These are phyloP conservation scores for Meloidogyne exigua DNA, from an alignment of 1,140 invertebrate species.

Conservation along the genomic window DNA sequence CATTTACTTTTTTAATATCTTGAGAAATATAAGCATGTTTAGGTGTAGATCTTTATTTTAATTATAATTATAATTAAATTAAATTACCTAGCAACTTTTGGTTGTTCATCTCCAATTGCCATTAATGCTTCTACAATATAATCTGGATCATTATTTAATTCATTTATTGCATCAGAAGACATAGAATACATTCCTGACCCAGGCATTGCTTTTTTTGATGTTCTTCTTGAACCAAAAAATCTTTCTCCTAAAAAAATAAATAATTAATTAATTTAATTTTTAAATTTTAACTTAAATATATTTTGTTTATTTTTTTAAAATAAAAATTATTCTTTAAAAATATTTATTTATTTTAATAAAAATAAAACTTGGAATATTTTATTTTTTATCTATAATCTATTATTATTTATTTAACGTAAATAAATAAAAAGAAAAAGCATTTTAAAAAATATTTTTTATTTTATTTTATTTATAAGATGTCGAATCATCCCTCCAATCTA, in stretches of 20 bases:
- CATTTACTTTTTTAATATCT: constrained; percentile 27
- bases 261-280: too few species aligned
- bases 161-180: constrained; percentile 45
- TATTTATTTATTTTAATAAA: too few species aligned
- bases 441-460: too few species aligned
- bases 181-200: constrained; percentile 7
- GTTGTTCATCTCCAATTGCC: constrained; percentile 48
- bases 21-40: constrained; percentile 39
- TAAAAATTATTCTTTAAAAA: too few species aligned
- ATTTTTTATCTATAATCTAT: too few species aligned
- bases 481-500: neutral
- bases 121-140: constrained; percentile 46
- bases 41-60: constrained; percentile 38
- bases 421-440: neutral
- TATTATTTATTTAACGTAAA: neutral
- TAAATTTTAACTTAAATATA: too few species aligned
- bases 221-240: neutral
- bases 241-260: constrained; percentile 12
- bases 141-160: constrained; percentile 37
- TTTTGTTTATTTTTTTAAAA: too few species aligned
- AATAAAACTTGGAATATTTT: too few species aligned
- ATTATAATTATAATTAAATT: neutral
- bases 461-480: neutral
- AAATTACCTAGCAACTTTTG: constrained; percentile 47
- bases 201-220: neutral